These are phyloP conservation scores for Labeo calbasu DNA, from an alignment of 2,797 vertebrate species.

Conservation along the genomic window DNA sequence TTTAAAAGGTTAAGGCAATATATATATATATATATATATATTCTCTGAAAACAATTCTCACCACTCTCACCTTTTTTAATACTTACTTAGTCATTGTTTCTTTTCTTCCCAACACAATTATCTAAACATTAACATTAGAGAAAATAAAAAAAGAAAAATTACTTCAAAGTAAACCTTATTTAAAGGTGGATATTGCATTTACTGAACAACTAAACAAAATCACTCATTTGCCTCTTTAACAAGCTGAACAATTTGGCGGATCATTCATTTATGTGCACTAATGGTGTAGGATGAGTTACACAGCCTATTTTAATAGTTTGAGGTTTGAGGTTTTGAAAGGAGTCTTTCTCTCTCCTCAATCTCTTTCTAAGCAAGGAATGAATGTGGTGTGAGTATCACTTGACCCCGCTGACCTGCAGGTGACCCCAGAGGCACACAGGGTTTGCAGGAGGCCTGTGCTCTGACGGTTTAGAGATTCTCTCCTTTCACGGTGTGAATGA, in stretches of 20 bases:
- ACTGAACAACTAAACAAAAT: neutral
- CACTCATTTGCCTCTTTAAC: neutral
- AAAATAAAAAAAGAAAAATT: neutral
- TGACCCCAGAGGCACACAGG: conserved; percentile 70
- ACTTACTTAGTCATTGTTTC: no score
- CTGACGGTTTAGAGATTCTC: conserved; percentile 50
- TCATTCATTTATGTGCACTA: neutral
- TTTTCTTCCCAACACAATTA: neutral
- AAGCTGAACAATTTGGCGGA: neutral
- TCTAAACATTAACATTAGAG: neutral
- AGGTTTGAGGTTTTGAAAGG: conserved; percentile 43
- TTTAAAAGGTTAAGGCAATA: neutral
- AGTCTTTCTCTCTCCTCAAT: conserved; percentile 38
- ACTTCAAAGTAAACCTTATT: no score
- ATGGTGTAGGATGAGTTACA: conserved; percentile 7
- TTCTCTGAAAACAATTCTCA: no score
- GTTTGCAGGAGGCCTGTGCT: conserved; percentile 58
- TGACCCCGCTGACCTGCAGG: conserved; percentile 71
- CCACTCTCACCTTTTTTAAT: no score
- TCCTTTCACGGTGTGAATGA: conserved; percentile 68
- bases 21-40: no score
- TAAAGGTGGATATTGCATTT: neutral
- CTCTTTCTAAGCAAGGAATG: conserved; percentile 65
- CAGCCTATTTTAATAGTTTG: neutral
- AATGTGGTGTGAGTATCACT: conserved; percentile 77